Evolutionary conservation across 92 coral and sea anemone species (phyloP), one percentile per base, ranked within the genome.

Genomic region (Actinernus sp.): DNA sequence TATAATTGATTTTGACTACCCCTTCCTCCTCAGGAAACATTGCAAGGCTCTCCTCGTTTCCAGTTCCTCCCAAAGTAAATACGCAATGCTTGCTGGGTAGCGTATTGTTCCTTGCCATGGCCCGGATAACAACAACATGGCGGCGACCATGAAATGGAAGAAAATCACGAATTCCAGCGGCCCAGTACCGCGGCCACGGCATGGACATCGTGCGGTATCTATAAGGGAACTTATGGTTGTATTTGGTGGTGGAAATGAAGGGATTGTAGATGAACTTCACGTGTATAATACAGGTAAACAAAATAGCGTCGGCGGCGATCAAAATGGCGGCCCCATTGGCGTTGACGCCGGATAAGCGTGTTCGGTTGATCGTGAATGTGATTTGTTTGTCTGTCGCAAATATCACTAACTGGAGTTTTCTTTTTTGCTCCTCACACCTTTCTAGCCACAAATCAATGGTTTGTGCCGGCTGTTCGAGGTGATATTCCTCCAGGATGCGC

Each of bases 71-170:
- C n/a, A n/a, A n/a, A n/a, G n/a, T n/a, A n/a, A 76, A 40, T 49
- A n/a, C 70, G 71, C 73, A 65, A 11, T 43, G 73, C 27, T 47
- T 81, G 65, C 13, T 86, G 97, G 97, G 92, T 70, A 65, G 34
- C 11, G 76, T 34, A 61, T 62, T 82, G 77, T 66, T 77, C 68
- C 23, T 27, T 85, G 76, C 78, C 72, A 86, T 90, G 92, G 88
- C 91, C 97, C 97, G 97, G 85, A 91, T 79, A 84, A 88, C 85
- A 92, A 84, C 93, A 92, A 93, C 90, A 93, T 93, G 98, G 98
- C 98, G 98, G 98, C 98, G 89, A 85, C 98, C 98, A 93, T 93
- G 98, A 93, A 93, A 80, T 93, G 98, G 98, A 93, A 90, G 84
- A 90, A 90, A 77, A 85, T 93, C 82, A 70, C 98, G 27, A 86